Evolutionary conservation across 1,140 invertebrate species (phyloP), one percentile per base, ranked within the genome.

Genomic region (Ganaspis sp.): DNA sequence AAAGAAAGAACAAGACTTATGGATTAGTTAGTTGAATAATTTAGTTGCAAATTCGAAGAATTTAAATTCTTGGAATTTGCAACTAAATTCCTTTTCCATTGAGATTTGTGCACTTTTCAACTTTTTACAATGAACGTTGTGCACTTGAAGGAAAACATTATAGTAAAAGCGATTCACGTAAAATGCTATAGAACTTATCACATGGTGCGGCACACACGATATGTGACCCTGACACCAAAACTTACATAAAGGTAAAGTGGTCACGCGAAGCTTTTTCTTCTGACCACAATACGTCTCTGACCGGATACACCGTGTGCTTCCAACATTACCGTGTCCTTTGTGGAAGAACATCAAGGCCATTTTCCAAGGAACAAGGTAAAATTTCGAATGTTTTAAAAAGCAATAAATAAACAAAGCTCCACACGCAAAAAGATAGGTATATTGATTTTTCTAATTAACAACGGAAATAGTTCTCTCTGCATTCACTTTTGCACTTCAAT

Each of bases 231-330:
- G 72, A 74, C 72, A 74, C 45, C 72, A 69, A 74, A 79, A 69
- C 45, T 76, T 73, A 45, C 75, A 38, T 38, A 38, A 70, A 53
- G 42, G 45, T 29, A 64, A 64, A 76, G 69, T 74, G 19, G 74
- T 76, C 78, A 76, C 74, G 78, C 78, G 70, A 80, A 74, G 74
- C 74, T 79, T 74, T 72, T 74, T 71, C 45, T 74, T 74, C 53
- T 45, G 26, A 15, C 29, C 40, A 64, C 40, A 69, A 49, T 17
- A 49, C n/a, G 12, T 49, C 45, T 49, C 12, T 49, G 45, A n/a
- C 45, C n/a, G 45, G 17, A 49, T 49, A 49, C 45, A 49, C 45
- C 17, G 4, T 64, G 58, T 8, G 15, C 26, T 29, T 29, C 53
- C 64, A 74, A 72, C 73, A 74, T 76, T 76, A 74, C 69, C 71